Evolutionary conservation across 1,140 invertebrate genomes (phyloP).

Genomic region (Contarinia nasturtii): DNA sequence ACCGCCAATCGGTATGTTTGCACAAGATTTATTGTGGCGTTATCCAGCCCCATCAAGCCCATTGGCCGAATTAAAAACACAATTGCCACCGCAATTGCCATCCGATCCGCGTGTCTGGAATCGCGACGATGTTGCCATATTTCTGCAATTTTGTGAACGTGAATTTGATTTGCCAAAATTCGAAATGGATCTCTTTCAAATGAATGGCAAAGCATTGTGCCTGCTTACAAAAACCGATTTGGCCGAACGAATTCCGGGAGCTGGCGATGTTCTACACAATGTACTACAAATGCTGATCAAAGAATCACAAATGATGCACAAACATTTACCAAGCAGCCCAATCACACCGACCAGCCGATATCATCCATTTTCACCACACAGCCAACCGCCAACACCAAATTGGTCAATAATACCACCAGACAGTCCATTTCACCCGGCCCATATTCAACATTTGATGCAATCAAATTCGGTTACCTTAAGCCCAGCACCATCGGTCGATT

Average conservation of each 20-base stretch:
- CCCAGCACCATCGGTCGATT: slow-evolving; percentile 73
- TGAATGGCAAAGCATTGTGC: slow-evolving; percentile 93
- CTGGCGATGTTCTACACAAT: slow-evolving; percentile 85
- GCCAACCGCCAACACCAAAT: slow-evolving; percentile 56
- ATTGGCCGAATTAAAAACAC: slow-evolving; percentile 67
- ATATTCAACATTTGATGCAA: slow-evolving; percentile 46
- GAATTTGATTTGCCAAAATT: slow-evolving; percentile 84
- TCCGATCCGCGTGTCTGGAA: slow-evolving; percentile 79
- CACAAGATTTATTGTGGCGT: slow-evolving; percentile 65
- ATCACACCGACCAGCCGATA: slow-evolving; percentile 67
- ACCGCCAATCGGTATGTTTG: slow-evolving; percentile 39
- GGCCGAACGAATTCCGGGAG: slow-evolving; percentile 73
- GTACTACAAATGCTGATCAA: slow-evolving; percentile 72
- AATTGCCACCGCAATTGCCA: slow-evolving; percentile 57
- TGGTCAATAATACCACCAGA: slow-evolving; percentile 45
- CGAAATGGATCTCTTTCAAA: slow-evolving; percentile 87
- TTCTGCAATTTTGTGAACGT: slow-evolving; percentile 78
- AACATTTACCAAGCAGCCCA: slow-evolving; percentile 60
- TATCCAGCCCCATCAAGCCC: slow-evolving; percentile 42
- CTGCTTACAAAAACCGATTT: slow-evolving; percentile 76
- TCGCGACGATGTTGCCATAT: slow-evolving; percentile 71
- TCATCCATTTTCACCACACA: slow-evolving; percentile 57
- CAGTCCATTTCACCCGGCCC: slow-evolving; percentile 38
- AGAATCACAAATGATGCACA: slow-evolving; percentile 52
- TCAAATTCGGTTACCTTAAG: slow-evolving; percentile 72